Percentiles rank a stretch among this genome's conserved stretches.
Evolutionary conservation across 2,888 invertebrate genomes (phyloP).

Genomic region (Apomyelois bistriatella): DNA sequence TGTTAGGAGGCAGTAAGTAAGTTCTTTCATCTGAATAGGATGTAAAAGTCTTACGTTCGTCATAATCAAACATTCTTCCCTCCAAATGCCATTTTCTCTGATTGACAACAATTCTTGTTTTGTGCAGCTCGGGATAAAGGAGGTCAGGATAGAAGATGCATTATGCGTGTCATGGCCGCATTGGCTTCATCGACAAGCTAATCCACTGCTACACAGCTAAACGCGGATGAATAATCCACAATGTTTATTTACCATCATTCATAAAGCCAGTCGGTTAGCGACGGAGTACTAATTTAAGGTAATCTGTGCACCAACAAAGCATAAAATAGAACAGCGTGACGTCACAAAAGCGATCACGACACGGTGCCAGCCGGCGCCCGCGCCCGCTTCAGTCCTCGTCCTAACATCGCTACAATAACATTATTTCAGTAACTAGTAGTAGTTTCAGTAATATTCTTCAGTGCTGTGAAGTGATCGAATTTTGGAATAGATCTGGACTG

Average conservation of each 20-base stretch:
- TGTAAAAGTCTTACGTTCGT: no score
- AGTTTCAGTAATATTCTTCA: slow-evolving; percentile 25
- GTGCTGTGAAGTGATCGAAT: slow-evolving; percentile 17
- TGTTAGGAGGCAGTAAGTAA: no score
- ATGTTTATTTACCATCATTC: background rate
- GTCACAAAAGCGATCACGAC: slow-evolving; percentile 28
- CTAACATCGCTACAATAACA: slow-evolving; percentile 60
- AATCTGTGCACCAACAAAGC: slow-evolving; percentile 19
- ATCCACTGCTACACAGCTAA: background rate
- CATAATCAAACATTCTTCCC: no score
- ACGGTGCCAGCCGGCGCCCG: slow-evolving; percentile 52
- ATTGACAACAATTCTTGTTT: no score
- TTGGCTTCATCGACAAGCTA: no score
- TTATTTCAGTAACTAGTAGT: slow-evolving; percentile 26
- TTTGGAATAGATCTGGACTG: slow-evolving; percentile 22
- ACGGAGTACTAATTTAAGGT: slow-evolving; percentile 17
- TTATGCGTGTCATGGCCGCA: no score
- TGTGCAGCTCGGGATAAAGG: no score
- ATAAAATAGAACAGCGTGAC: slow-evolving; percentile 42
- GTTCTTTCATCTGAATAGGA: no score
- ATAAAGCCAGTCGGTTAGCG: background rate
- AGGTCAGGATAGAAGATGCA: no score
- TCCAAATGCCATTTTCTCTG: no score
- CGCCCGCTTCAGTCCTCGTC: slow-evolving; percentile 45
- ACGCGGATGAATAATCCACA: background rate